Evolutionary conservation across 2,797 vertebrate genomes (phyloP).

Genomic region (Oceanodroma leucorhoa): DNA sequence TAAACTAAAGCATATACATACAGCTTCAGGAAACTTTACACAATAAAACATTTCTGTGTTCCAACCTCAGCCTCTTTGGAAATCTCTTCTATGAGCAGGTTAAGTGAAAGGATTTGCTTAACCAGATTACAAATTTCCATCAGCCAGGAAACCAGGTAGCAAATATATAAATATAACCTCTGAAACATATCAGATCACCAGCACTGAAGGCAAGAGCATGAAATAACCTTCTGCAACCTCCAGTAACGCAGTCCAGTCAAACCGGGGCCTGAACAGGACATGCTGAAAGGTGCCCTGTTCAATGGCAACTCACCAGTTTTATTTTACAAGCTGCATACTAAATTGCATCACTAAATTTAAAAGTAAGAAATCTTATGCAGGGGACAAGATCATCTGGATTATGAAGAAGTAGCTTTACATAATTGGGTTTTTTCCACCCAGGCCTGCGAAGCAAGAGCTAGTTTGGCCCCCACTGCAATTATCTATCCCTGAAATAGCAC

Average conservation of each 20-base stretch:
- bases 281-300: background rate
- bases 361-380: background rate
- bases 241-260: background rate
- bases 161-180: background rate
- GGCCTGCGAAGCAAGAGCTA: background rate
- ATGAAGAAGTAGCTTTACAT: background rate
- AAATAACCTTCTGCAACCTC: background rate
- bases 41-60: background rate
- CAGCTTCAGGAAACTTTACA: background rate
- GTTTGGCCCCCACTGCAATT: background rate
- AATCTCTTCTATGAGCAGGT: background rate
- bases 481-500: background rate
- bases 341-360: background rate
- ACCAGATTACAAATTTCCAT: background rate
- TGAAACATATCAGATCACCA: background rate
- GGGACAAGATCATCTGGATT: background rate
- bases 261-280: background rate
- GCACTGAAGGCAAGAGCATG: background rate
- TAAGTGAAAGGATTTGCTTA: background rate
- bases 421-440: rapidly evolving
- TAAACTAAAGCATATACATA: background rate
- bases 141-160: background rate
- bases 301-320: background rate
- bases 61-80: background rate
- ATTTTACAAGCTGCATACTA: background rate